A percentile compares a stretch with the other conserved stretches of the same genome.
Evolutionary conservation across 2,113 vertebrate species (phyloP).

Genomic region (Salvator merianae): DNA sequence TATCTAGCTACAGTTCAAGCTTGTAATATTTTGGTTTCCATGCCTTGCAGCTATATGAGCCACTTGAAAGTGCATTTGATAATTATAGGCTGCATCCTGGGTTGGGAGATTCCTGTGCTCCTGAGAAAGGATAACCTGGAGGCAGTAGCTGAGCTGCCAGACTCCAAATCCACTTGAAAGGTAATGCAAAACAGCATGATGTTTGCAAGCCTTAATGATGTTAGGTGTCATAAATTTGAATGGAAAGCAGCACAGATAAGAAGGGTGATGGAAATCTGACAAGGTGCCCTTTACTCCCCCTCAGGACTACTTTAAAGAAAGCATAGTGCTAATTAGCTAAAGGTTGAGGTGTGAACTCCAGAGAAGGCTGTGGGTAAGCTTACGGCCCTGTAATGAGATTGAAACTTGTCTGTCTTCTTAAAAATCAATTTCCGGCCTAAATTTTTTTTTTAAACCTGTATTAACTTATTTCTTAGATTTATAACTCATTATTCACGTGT

Average conservation of each 20-base stretch:
- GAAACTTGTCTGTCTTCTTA: neutral
- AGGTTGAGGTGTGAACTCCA: neutral
- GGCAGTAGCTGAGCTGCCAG: constrained; percentile 13
- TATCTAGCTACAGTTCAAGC: constrained; percentile 32
- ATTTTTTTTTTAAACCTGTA: neutral
- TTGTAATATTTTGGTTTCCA: constrained; percentile 26
- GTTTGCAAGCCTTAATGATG: neutral
- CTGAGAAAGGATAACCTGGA: neutral
- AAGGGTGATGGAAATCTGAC: constrained; percentile 1
- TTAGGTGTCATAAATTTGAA: neutral
- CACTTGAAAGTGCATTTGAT: neutral
- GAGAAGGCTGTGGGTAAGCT: neutral
- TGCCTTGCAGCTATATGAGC: neutral
- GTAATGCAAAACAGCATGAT: neutral
- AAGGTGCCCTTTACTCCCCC: constrained; percentile 11
- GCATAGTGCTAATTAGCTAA: neutral
- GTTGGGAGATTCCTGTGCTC: constrained; percentile 7
- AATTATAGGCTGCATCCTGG: constrained; percentile 30
- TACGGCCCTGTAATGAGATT: constrained; percentile 10
- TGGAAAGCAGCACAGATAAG: neutral
- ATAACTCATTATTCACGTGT: no score
- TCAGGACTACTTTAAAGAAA: neutral
- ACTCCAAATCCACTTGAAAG: constrained; percentile 16
- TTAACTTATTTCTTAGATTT: no score
- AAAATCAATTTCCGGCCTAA: neutral